Evolutionary conservation across 2,888 invertebrate species (phyloP).

Genomic region (Incurvaria masculella): DNA sequence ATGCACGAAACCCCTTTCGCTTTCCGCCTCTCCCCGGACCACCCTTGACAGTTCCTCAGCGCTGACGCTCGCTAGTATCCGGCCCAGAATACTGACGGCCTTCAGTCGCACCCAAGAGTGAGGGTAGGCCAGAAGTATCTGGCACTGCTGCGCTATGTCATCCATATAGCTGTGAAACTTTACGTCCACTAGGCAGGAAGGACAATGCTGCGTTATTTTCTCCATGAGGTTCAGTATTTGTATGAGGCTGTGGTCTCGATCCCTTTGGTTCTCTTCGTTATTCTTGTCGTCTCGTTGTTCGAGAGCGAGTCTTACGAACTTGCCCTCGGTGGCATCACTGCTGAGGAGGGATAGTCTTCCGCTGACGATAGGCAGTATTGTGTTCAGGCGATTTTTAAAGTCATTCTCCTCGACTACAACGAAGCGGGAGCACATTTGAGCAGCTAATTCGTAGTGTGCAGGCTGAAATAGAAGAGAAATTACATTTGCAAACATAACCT

Average conservation of each 20-base stretch:
- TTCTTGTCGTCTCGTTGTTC: constrained; percentile 34
- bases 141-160: constrained; percentile 62
- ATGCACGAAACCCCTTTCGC: constrained; percentile 58
- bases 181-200: constrained; percentile 52
- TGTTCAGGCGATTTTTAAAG: constrained; percentile 64
- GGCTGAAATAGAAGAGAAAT: constrained; percentile 55
- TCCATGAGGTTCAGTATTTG: constrained; percentile 69
- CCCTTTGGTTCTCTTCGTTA: constrained; percentile 59
- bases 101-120: constrained; percentile 85
- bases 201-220: constrained; percentile 64
- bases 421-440: constrained; percentile 77
- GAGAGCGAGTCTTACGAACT: constrained; percentile 55
- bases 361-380: constrained; percentile 59
- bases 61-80: constrained; percentile 64
- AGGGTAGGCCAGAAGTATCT: constrained; percentile 71
- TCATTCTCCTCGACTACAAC: constrained; percentile 69
- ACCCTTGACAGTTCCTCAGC: constrained; percentile 55
- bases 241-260: constrained; percentile 71
- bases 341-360: constrained; percentile 49
- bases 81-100: constrained; percentile 72
- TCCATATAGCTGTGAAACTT: constrained; percentile 48
- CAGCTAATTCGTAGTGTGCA: constrained; percentile 69
- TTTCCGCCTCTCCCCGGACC: constrained; percentile 32
- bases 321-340: constrained; percentile 52
- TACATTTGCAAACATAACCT: too few relatives aligned